phyloP scores from a whole-genome alignment of 2,888 invertebrate species.

The Gnatocerus cornutus region DNA sequence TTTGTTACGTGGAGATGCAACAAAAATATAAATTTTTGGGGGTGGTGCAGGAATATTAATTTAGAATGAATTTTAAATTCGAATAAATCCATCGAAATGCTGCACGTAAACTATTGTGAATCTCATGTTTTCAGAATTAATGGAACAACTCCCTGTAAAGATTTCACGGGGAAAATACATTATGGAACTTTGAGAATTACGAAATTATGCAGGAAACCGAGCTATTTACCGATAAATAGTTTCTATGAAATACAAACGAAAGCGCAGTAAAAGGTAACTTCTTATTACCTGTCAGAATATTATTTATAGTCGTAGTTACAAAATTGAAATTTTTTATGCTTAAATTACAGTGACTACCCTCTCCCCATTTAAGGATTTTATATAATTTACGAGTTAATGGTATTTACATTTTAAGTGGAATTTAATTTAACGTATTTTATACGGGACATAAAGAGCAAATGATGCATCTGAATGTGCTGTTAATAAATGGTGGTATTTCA shows the following conservation, averaged over 20 bases:
- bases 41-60: no score
- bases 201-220: not conserved
- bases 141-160: conserved; percentile 1
- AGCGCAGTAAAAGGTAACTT: conserved; percentile 6
- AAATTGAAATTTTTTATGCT: conserved; percentile 2
- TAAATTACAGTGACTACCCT: no score
- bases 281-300: conserved; percentile 16
- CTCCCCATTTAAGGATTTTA: no score
- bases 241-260: conserved; percentile 5
- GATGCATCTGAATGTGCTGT: not conserved
- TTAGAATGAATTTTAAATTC: not conserved
- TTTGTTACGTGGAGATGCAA: conserved; percentile 4
- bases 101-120: not conserved
- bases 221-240: conserved; percentile 20
- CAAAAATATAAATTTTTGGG: conserved; percentile 2
- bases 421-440: no score
- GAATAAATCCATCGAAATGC: no score
- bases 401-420: no score
- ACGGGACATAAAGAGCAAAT: not conserved
- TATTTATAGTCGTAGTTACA: conserved; percentile 8
- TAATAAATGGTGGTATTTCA: not conserved
- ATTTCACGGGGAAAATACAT: not conserved
- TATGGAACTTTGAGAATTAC: conserved; percentile 5
- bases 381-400: no score
- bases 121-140: conserved; percentile 2